A percentile compares a stretch with the other conserved stretches of the same genome.
These are phyloP conservation scores for Ceryle rudis DNA, from an alignment of 2,797 vertebrate genomes.

Conservation along the genomic window DNA sequence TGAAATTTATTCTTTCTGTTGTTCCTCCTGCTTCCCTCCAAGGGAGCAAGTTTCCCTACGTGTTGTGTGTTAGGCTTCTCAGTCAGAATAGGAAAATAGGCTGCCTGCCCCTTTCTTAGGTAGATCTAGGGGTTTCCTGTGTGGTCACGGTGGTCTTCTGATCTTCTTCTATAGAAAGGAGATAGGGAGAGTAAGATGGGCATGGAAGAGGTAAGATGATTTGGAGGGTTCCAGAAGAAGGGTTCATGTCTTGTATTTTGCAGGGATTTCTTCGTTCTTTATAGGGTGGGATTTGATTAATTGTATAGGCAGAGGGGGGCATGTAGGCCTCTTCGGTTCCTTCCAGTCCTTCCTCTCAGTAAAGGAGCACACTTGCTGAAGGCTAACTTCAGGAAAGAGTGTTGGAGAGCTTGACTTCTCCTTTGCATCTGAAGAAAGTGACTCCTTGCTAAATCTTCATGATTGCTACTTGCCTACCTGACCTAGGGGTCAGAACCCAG, in stretches of 20 bases:
- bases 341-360: background rate
- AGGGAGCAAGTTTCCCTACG: background rate
- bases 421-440: background rate
- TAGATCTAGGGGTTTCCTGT: background rate
- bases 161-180: background rate
- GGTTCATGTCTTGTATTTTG: background rate
- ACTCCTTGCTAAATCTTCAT: background rate
- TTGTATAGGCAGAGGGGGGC: background rate
- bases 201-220: background rate
- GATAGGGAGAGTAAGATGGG: background rate
- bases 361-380: background rate
- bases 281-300: background rate
- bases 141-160: background rate
- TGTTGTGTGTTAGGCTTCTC: accelerated
- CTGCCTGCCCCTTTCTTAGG: background rate
- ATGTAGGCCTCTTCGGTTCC: background rate
- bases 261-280: background rate
- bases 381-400: background rate
- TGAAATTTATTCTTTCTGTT: background rate
- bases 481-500: background rate
- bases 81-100: background rate
- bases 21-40: background rate
- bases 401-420: background rate
- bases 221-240: background rate
- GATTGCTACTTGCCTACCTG: background rate